phyloP scores from a whole-genome alignment of 2,113 vertebrate genomes.

The Hippocampus mohnikei region DNA sequence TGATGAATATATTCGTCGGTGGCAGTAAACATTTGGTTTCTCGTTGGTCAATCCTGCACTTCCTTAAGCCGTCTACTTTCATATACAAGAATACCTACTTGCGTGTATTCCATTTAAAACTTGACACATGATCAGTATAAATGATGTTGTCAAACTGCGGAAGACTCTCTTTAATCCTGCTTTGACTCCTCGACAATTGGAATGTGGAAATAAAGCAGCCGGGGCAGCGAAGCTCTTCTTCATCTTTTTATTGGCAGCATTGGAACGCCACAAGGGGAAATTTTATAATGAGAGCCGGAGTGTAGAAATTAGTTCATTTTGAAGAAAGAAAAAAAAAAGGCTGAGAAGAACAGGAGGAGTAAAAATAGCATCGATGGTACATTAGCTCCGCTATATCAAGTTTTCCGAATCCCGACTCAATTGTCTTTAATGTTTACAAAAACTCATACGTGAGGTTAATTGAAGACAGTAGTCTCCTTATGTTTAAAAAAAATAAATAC shows the following conservation, averaged over 20 bases:
- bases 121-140: background rate
- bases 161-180: conserved; percentile 24
- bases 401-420: background rate
- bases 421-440: background rate
- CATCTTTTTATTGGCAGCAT: conserved; percentile 21
- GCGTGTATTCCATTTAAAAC: background rate
- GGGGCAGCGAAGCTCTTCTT: conserved; percentile 25
- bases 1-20: background rate
- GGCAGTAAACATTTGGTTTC: background rate
- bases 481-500: background rate
- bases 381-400: background rate
- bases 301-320: conserved; percentile 21
- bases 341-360: background rate
- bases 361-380: background rate
- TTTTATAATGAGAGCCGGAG: conserved; percentile 33
- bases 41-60: background rate
- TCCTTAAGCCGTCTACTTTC: background rate
- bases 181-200: conserved; percentile 10
- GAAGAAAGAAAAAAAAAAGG: background rate
- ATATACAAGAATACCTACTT: background rate
- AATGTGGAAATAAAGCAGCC: conserved; percentile 1
- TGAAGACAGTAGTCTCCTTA: background rate
- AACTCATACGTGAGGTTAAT: background rate
- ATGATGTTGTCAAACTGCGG: conserved; percentile 12
- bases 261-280: conserved; percentile 16